These are phyloP conservation scores for Boleophthalmus pectinirostris DNA, from an alignment of 2,113 vertebrate species.

Conservation along the genomic window DNA sequence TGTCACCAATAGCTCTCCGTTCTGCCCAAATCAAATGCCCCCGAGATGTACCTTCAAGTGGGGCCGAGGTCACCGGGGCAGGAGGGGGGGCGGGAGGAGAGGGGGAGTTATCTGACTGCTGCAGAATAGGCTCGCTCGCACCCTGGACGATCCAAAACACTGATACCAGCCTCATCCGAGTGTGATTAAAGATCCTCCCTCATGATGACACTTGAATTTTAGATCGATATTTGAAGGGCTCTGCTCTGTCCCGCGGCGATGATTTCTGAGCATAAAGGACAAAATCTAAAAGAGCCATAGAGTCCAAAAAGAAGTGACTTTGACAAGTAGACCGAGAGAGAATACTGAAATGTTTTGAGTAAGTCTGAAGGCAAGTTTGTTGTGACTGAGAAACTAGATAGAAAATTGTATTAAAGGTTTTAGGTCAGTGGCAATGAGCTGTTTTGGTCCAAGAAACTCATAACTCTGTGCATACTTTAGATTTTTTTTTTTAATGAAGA, in stretches of 20 bases:
- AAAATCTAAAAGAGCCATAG: constrained; percentile 35
- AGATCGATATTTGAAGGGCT: constrained; percentile 75
- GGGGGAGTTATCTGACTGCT: constrained; percentile 73
- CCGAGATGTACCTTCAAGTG: constrained; percentile 82
- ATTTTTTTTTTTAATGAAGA: background rate
- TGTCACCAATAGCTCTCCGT: constrained; percentile 80
- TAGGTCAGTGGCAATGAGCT: background rate
- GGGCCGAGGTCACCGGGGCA: constrained; percentile 77
- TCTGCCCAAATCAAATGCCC: constrained; percentile 78
- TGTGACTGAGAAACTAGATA: background rate
- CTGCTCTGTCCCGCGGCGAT: constrained; percentile 56
- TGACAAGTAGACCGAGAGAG: constrained; percentile 33
- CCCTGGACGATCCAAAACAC: constrained; percentile 67
- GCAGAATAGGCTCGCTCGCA: constrained; percentile 73
- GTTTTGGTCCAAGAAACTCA: no score
- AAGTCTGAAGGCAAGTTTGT: background rate
- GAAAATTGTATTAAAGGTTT: background rate
- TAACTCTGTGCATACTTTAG: background rate
- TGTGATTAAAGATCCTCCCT: constrained; percentile 66
- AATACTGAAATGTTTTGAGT: background rate
- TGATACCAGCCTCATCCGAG: constrained; percentile 64
- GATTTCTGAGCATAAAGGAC: constrained; percentile 59
- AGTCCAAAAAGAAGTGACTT: constrained; percentile 51
- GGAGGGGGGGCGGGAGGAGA: constrained; percentile 63
- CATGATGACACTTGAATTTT: constrained; percentile 67